These are phyloP conservation scores for Pyrgus malvae DNA, from an alignment of 2,888 invertebrate genomes.

Conservation along the genomic window DNA sequence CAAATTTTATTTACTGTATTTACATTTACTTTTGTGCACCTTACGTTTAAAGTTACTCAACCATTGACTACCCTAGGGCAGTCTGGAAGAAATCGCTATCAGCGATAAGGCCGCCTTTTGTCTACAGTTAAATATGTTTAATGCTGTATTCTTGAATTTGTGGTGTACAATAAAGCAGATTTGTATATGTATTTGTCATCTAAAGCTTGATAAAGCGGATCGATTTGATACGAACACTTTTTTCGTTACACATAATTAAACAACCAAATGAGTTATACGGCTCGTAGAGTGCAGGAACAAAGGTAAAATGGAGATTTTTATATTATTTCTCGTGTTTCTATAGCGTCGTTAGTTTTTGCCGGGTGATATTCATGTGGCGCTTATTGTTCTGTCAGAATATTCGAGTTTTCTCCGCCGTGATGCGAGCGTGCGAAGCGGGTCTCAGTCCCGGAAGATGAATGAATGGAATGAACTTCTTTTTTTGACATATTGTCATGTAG, in stretches of 20 bases:
- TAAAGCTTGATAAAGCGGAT: slow-evolving; percentile 3
- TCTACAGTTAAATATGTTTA: neutral
- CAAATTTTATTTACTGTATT: too few species aligned
- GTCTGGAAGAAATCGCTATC: too few species aligned
- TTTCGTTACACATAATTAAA: slow-evolving; percentile 18
- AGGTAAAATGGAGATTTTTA: slow-evolving; percentile 28
- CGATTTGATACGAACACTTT: slow-evolving; percentile 2
- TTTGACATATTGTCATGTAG: slow-evolving; percentile 43
- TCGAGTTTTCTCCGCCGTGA: slow-evolving; percentile 39
- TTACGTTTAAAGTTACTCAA: too few species aligned
- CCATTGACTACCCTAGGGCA: too few species aligned
- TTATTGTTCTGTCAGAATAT: slow-evolving; percentile 53
- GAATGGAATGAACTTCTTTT: slow-evolving; percentile 33
- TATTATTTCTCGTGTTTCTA: slow-evolving; percentile 32
- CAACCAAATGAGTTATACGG: slow-evolving; percentile 25
- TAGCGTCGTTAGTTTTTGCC: slow-evolving; percentile 43
- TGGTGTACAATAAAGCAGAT: neutral
- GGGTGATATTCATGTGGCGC: slow-evolving; percentile 40
- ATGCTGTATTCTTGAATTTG: too few species aligned
- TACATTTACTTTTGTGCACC: too few species aligned
- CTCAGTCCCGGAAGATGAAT: slow-evolving; percentile 54
- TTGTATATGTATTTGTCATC: neutral
- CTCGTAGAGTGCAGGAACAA: slow-evolving; percentile 22
- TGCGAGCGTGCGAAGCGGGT: slow-evolving; percentile 42
- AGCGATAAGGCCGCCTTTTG: too few species aligned